A percentile compares a stretch with the other conserved stretches of the same genome.
Evolutionary conservation across 2,113 vertebrate species (phyloP).

Genomic region (Chaetorhynchus papuensis): DNA sequence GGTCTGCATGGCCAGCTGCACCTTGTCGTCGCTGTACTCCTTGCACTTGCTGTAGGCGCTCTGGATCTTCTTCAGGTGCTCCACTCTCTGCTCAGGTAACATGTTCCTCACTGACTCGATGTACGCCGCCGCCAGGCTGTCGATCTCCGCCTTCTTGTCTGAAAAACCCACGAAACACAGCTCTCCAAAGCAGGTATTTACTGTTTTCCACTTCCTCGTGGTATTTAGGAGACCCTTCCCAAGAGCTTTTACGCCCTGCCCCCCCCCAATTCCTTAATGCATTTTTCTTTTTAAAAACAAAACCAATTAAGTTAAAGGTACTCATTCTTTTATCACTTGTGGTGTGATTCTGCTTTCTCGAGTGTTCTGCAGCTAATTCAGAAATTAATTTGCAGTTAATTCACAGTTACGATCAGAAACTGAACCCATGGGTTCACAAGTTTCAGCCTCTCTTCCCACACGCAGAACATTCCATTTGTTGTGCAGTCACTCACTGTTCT

Average conservation of each 20-base stretch:
- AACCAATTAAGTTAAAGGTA: fast-evolving
- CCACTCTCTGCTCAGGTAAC: conserved; percentile 83
- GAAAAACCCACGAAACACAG: not conserved
- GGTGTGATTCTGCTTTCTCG: fast-evolving
- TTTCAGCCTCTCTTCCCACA: not conserved
- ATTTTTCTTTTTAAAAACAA: not conserved
- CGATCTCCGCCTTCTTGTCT: conserved; percentile 97
- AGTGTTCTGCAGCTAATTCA: not conserved
- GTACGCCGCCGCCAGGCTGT: conserved; percentile 90
- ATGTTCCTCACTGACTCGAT: conserved; percentile 85
- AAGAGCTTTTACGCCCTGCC: not conserved
- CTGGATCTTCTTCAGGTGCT: conserved; percentile 92
- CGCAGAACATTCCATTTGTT: fast-evolving
- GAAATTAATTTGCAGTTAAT: not conserved
- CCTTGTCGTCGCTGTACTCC: conserved; percentile 97
- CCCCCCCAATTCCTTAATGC: fast-evolving
- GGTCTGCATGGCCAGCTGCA: conserved; percentile 98
- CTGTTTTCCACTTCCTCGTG: fast-evolving
- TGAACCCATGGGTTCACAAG: fast-evolving
- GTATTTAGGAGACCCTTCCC: not conserved
- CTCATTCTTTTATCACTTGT: fast-evolving
- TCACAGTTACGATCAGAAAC: not conserved
- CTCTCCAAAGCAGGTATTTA: fast-evolving
- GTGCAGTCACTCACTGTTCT: not conserved
- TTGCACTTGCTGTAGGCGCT: conserved; percentile 91